Evolutionary conservation across 2,888 invertebrate species (phyloP), one percentile per base, ranked within the genome.

Genomic region (Eudemis profundana): DNA sequence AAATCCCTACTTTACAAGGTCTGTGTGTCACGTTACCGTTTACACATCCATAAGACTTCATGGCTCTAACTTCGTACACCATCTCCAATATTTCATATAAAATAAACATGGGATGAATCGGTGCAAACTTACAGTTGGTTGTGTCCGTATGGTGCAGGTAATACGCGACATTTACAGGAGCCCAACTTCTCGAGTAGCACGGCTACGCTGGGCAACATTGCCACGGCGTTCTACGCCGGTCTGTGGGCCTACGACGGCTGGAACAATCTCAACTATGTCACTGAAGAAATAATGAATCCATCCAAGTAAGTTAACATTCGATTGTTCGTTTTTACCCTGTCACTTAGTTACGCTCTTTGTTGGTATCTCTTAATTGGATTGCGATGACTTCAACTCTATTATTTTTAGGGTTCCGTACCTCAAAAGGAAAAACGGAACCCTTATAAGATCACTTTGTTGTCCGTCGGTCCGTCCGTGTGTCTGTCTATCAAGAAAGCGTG

Each of bases 251-350:
- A 98, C 89, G 98, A 98, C 86, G 98, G 98, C 76, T 98, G 98
- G 98, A 99, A 99, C 90, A 99, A 99, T 91, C 94, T 99, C 75
- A 99, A 99, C 93, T 99, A 98, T 93, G 99, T 99, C 69, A 99
- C 99, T 70, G 99, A 99, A 92, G 99, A 99, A 93, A 97, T 99
- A 74, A 97, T 98, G 90, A 98, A 99, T 90, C 99, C 99, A 68
- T 98, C 95, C 89, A 96, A 94, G 96, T 96, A 93, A 93, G 94
- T 93, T 15, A n/a, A n/a, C n/a, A n/a, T n/a, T n/a, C n/a, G n/a
- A n/a, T n/a, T n/a, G n/a, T n/a, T n/a, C n/a, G 40, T 15, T 40
- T 40, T 40, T 15, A 40, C 40, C 40, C 40, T 51, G 19, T 51
- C 21, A 36, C 51, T n/a, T n/a, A n/a, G n/a, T n/a, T n/a, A n/a